Evolutionary conservation across 2,888 invertebrate species (phyloP).

Genomic region (Timandra comae): DNA sequence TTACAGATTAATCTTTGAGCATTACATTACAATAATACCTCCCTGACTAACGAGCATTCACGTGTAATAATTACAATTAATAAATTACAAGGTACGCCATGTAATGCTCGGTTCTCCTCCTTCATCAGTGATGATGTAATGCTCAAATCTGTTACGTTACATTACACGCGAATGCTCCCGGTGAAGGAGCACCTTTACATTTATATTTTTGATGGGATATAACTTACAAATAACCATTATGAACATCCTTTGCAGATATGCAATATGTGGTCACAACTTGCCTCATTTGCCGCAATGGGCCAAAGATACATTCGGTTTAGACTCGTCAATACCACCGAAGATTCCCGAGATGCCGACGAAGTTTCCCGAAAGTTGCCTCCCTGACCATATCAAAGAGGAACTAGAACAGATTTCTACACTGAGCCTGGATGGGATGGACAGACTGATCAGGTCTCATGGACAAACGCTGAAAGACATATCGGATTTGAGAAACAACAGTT

Average conservation of each 20-base stretch:
- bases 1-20: too few relatives aligned
- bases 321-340: constrained; percentile 57
- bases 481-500: constrained; percentile 82
- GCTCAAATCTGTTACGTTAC: too few relatives aligned
- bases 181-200: too few relatives aligned
- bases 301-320: constrained; percentile 81
- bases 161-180: too few relatives aligned
- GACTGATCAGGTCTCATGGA: constrained; percentile 92
- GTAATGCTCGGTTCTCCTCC: too few relatives aligned
- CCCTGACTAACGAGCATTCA: too few relatives aligned
- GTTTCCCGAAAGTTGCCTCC: constrained; percentile 81
- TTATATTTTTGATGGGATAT: too few relatives aligned
- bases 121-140: too few relatives aligned
- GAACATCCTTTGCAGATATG: constrained; percentile 88
- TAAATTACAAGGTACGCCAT: too few relatives aligned
- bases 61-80: too few relatives aligned
- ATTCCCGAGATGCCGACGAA: constrained; percentile 75
- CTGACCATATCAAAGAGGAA: constrained; percentile 77
- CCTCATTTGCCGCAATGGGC: constrained; percentile 92
- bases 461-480: constrained; percentile 95
- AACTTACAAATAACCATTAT: too few relatives aligned
- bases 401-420: constrained; percentile 60
- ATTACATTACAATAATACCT: too few relatives aligned
- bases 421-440: constrained; percentile 84
- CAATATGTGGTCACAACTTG: constrained; percentile 82